Conservation (phyloP, 2,797 vertebrate species). For the Microctenopoma lineatum region DNA sequence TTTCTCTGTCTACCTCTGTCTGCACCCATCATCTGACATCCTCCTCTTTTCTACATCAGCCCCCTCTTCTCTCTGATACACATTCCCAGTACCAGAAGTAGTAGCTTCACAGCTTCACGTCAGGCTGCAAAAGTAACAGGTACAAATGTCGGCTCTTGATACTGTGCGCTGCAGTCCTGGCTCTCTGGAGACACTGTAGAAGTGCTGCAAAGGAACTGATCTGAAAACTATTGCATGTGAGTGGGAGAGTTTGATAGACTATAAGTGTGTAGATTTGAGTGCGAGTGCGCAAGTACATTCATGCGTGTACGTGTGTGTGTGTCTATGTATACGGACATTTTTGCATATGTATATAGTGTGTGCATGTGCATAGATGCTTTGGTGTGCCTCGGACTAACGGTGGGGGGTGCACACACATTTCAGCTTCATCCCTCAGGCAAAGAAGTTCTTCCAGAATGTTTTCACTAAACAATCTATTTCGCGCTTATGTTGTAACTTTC, state of each 20-base stretch:
- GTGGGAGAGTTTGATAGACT: conserved; percentile 20
- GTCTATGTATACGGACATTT: conserved; percentile 1
- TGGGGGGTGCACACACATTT: conserved; percentile 46
- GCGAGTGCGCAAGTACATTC: conserved; percentile 13
- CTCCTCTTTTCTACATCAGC: conserved; percentile 26
- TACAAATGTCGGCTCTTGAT: conserved; percentile 65
- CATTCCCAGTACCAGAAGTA: conserved; percentile 33
- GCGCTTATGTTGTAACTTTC: conserved; percentile 68
- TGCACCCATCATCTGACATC: conserved; percentile 37
- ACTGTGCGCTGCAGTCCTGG: conserved; percentile 49
- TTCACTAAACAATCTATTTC: conserved; percentile 75
- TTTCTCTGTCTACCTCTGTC: conserved; percentile 52
- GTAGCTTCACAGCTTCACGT: conserved; percentile 56
- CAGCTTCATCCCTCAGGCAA: conserved; percentile 68
- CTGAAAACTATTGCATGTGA: conserved; percentile 37
- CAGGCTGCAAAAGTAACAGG: conserved; percentile 51
- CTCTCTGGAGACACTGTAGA: conserved; percentile 64
- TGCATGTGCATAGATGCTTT: conserved; percentile 39
- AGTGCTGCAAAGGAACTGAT: conserved; percentile 52
- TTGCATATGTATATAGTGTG: conserved; percentile 13
- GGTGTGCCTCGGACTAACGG: conserved; percentile 39
- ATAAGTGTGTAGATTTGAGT: conserved; percentile 12
- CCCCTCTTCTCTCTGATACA: conserved; percentile 9
- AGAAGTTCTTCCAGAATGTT: conserved; percentile 67
- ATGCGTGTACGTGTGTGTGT: conserved; percentile 9